phyloP scores from a whole-genome alignment of 2,797 vertebrate species.

The Sebastolobus alascanus region DNA sequence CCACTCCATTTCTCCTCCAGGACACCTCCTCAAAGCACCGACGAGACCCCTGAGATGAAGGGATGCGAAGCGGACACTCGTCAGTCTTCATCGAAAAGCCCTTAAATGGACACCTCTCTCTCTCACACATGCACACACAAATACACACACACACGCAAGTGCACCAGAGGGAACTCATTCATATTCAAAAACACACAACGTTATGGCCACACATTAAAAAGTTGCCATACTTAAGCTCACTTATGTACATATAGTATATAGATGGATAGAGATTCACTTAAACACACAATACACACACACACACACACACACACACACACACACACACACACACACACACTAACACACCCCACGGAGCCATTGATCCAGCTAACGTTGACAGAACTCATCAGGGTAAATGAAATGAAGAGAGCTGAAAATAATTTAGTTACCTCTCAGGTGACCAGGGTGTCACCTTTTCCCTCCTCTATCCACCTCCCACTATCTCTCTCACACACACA shows the following conservation, averaged over 20 bases:
- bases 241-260: neutral
- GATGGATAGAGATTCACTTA: neutral
- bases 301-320: slow-evolving; percentile 1
- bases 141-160: slow-evolving; percentile 14
- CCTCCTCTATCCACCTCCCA: neutral
- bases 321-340: slow-evolving; percentile 8
- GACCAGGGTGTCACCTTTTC: slow-evolving; percentile 33
- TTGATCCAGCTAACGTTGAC: slow-evolving; percentile 45
- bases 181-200: slow-evolving; percentile 19
- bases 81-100: slow-evolving; percentile 68
- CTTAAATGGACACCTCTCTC: slow-evolving; percentile 40
- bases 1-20: slow-evolving; percentile 58
- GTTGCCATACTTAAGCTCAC: neutral
- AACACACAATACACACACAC: neutral
- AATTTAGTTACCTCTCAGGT: slow-evolving; percentile 50
- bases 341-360: slow-evolving; percentile 18
- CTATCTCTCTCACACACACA: neutral
- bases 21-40: slow-evolving; percentile 54
- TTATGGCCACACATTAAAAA: neutral
- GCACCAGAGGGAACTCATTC: neutral
- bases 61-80: slow-evolving; percentile 47
- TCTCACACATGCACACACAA: neutral
- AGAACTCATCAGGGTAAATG: slow-evolving; percentile 56
- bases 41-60: slow-evolving; percentile 51
- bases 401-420: slow-evolving; percentile 44